phyloP scores from a whole-genome alignment of 2,888 invertebrate genomes.

The Octonoba sinensis region DNA sequence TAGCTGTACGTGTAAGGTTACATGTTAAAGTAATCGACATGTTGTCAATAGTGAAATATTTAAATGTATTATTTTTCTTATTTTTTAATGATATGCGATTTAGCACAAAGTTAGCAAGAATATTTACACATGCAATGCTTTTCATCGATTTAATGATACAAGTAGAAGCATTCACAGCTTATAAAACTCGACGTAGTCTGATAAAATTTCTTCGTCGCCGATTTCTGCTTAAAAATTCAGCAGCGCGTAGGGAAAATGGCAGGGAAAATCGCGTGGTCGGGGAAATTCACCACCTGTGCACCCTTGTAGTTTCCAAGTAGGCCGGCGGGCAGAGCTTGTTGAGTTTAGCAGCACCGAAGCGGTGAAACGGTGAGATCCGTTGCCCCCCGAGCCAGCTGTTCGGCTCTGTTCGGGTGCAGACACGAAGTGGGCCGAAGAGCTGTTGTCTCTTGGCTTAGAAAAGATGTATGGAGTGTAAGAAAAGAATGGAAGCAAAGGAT shows the following conservation, averaged over 20 bases:
- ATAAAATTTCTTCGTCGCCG: too few relatives aligned
- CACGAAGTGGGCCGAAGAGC: slow-evolving; percentile 35
- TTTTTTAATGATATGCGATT: too few relatives aligned
- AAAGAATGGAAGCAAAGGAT: neutral
- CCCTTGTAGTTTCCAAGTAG: neutral
- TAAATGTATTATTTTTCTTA: too few relatives aligned
- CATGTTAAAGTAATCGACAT: too few relatives aligned
- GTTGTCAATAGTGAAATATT: too few relatives aligned
- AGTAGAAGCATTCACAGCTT: too few relatives aligned
- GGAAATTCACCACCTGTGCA: slow-evolving; percentile 43
- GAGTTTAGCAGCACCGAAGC: slow-evolving; percentile 43
- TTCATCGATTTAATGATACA: too few relatives aligned
- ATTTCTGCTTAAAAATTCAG: slow-evolving; percentile 7
- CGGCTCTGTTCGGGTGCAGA: slow-evolving; percentile 33
- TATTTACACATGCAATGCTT: too few relatives aligned
- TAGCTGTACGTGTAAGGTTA: too few relatives aligned
- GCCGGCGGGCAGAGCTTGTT: slow-evolving; percentile 23
- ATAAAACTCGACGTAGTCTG: too few relatives aligned
- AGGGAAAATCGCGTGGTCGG: slow-evolving; percentile 37
- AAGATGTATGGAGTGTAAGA: slow-evolving; percentile 21
- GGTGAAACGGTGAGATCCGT: slow-evolving; percentile 27
- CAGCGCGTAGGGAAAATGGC: slow-evolving; percentile 46
- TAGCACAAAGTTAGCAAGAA: too few relatives aligned
- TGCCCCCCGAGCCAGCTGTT: slow-evolving; percentile 34
- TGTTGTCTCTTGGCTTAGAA: slow-evolving; percentile 9